Base-by-base conservation (phyloP, 2,888 invertebrate genomes). In the Hyposoter dolosus region DNA sequence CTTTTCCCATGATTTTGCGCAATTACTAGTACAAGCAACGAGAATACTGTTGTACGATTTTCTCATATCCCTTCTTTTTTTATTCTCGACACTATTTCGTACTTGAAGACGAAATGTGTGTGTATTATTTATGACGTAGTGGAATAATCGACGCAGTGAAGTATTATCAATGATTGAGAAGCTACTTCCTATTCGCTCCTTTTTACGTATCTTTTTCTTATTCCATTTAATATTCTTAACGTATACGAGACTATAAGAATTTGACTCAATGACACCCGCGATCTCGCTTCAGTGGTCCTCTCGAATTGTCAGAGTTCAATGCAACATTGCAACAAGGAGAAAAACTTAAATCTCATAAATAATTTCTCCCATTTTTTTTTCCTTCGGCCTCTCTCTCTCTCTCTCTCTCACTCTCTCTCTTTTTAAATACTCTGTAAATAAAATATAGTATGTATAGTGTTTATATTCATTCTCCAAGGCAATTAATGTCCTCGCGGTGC, bases 21-120 rank as follows among this genome's bases (percentile, higher is more conserved):
- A 50, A 32, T 35, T 15, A 53, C 35, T 53, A 15, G 72, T 47
- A 66, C 66, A 40, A 66, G 65, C 66, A 40, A 66, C 66, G 65
- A 65, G 65, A 65, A 35, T 65, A 35, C 6, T 65, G 6, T 65
- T 35, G 19, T 23, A 17, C 43, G 45, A 53, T 50, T 65, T 50
- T n/a, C n/a, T n/a, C n/a, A n/a, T n/a, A n/a, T n/a, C n/a, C n/a
- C n/a, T n/a, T n/a, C n/a, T n/a, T n/a, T n/a, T n/a, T n/a, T 66
- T 35, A 10, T 17, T 17, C 7, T 43, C 35, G 19, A 40, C 43
- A 19, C 75, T 79, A 85, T 88, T 91, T 92, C 92, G 90, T 91
- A 92, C 91, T 91, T 88, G 88, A 84, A 53, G 76, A 88, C 90
- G 90, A 89, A 91, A 91, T 91, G 91, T 91, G 89, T 50, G 60